Evolutionary conservation across 2,113 vertebrate genomes (phyloP).

Genomic region (Ictalurus punctatus): DNA sequence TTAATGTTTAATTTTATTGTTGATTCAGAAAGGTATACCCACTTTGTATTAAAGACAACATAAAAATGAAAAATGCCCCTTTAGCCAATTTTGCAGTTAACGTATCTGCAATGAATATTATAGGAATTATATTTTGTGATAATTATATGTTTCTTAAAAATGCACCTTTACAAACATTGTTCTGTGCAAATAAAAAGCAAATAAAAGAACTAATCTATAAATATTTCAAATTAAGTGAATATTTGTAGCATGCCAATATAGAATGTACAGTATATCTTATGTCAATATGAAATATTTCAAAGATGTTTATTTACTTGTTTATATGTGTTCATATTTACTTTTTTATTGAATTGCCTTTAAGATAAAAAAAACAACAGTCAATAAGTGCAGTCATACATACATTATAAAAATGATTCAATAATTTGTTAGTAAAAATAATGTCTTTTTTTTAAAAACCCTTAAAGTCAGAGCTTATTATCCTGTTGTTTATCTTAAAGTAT

Average conservation of each 20-base stretch:
- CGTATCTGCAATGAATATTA: not conserved
- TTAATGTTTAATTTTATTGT: not conserved
- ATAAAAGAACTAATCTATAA: not conserved
- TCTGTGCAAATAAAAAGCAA: not conserved
- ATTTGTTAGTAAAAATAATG: not conserved
- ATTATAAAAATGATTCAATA: not conserved
- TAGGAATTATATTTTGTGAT: not conserved
- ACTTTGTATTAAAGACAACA: not conserved
- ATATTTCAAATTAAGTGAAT: not conserved
- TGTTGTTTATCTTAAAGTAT: not conserved
- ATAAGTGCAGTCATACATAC: not conserved
- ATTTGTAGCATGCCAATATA: not conserved
- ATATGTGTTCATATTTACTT: not conserved
- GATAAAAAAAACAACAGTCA: not conserved
- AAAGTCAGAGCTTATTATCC: not conserved
- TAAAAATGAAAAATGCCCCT: not conserved
- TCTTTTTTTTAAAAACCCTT: not conserved
- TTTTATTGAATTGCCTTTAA: not conserved
- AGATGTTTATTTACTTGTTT: not conserved
- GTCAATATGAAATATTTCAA: not conserved
- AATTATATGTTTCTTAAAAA: not conserved
- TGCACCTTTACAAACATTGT: not conserved
- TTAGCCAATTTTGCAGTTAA: not conserved
- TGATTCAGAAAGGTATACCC: not conserved
- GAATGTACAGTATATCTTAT: not conserved